Evolutionary conservation across 2,113 vertebrate genomes (phyloP), one percentile per base, ranked within the genome.

Genomic region (Eolophus roseicapilla): DNA sequence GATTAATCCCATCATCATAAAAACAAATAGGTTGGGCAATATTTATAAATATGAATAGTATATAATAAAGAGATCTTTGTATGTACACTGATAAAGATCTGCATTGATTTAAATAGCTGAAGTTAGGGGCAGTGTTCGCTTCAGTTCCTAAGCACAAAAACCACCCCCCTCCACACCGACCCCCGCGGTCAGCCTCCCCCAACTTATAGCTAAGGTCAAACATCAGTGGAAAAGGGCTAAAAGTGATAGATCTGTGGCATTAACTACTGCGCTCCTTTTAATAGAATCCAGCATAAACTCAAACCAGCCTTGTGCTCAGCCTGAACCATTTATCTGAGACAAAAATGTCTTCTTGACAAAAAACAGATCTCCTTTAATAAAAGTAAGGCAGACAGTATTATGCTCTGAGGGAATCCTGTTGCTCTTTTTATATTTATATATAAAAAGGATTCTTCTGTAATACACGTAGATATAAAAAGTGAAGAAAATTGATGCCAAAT

Each of bases 341-440:
- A 98, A 98, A 98, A 98, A 98, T 97, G 97, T 97, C 98, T 97
- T 96, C 92, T 95, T 98, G 98, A 99, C 98, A 99, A 96, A 98
- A 99, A 98, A 94, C 98, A 99, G 98, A 98, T 97, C 98, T 93
- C 96, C 97, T 97, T 98, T 98, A 98, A 98, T 98, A 97, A 97
- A 95, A 97, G 86, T 96, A 94, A 97, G 96, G 97, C 97, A 98
- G 97, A 98, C 97, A 98, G 97, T 97, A 98, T 97, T 98, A 97
- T 95, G 97, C 96, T 98, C 95, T 97, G 84, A 98, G 97, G 97
- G 97, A 98, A 98, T 98, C 97, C 97, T 98, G 95, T 91, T 96
- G 97, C 97, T 97, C 95, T 97, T 98, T 98, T 95, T 93, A 74
- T 94, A 94, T 88, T 95, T 96, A 79, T 82, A 92, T 94, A 97